Evolutionary conservation across 2,888 invertebrate species (phyloP).

Genomic region (Melinopterus prodromus): DNA sequence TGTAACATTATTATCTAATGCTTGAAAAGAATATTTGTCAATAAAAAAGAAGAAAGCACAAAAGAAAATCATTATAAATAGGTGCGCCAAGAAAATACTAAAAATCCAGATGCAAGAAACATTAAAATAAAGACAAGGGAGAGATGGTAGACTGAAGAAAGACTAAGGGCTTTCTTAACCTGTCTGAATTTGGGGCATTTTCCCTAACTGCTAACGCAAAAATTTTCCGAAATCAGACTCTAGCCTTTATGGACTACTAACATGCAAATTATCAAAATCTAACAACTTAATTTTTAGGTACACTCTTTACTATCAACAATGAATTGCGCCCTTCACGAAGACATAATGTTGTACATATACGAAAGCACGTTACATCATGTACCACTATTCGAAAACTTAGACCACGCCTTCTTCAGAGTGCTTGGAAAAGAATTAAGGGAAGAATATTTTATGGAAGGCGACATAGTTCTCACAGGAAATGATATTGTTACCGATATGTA

Average conservation of each 20-base stretch:
- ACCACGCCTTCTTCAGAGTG: slow-evolving; percentile 65
- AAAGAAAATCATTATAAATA: too few species aligned
- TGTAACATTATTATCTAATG: too few species aligned
- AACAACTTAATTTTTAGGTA: slow-evolving; percentile 24
- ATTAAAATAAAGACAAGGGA: too few species aligned
- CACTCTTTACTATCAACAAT: slow-evolving; percentile 45
- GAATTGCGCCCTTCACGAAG: slow-evolving; percentile 65
- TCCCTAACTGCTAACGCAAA: not conserved
- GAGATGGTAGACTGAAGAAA: too few species aligned
- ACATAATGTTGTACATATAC: slow-evolving; percentile 64
- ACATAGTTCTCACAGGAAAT: slow-evolving; percentile 62
- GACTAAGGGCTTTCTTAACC: too few species aligned
- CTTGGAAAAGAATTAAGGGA: slow-evolving; percentile 64
- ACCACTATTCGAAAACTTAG: slow-evolving; percentile 65
- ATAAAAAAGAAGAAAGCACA: too few species aligned
- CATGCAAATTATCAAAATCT: not conserved
- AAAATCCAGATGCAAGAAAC: too few species aligned
- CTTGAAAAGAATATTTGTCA: too few species aligned
- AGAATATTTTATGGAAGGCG: slow-evolving; percentile 63
- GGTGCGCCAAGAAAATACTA: too few species aligned
- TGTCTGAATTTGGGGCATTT: too few species aligned
- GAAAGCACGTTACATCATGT: slow-evolving; percentile 64
- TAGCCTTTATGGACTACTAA: not conserved
- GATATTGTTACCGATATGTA: slow-evolving; percentile 63
- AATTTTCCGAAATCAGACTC: not conserved